These are phyloP conservation scores for Mirza zaza DNA, from an alignment of 2,113 vertebrate genomes.

Conservation along the genomic window DNA sequence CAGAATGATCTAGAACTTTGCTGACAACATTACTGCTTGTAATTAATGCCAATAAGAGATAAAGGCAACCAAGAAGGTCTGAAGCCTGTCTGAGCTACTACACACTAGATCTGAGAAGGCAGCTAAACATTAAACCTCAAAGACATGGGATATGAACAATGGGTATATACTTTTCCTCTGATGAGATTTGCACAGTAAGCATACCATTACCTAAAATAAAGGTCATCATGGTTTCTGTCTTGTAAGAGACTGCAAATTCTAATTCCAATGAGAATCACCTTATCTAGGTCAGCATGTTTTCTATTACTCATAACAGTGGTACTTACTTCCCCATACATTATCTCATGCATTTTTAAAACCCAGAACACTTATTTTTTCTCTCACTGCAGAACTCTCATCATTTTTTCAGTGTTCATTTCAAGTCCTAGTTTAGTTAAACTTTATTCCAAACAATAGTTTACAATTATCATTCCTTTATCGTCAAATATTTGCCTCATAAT, in stretches of 20 bases:
- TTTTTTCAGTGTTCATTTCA: neutral
- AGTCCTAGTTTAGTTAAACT: neutral
- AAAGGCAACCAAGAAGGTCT: neutral
- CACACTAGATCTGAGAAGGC: neutral
- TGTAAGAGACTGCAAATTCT: neutral
- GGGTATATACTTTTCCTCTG: neutral
- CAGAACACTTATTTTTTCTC: neutral
- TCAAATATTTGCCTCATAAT: neutral
- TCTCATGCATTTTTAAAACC: neutral
- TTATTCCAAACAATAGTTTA: neutral
- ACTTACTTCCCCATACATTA: neutral
- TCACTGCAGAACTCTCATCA: neutral
- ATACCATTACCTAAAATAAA: neutral
- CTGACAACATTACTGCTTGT: neutral
- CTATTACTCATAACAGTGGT: too few species aligned
- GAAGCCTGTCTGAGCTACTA: neutral
- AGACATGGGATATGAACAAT: neutral
- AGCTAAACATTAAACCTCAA: neutral
- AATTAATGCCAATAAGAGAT: neutral
- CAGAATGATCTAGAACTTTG: neutral
- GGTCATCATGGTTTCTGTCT: fast-evolving
- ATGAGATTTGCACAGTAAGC: neutral
- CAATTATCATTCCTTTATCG: neutral
- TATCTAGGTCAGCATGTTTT: neutral
- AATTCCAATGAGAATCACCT: neutral